Evolutionary conservation across 2,888 invertebrate genomes (phyloP).

Genomic region (Tenthredo amoena): DNA sequence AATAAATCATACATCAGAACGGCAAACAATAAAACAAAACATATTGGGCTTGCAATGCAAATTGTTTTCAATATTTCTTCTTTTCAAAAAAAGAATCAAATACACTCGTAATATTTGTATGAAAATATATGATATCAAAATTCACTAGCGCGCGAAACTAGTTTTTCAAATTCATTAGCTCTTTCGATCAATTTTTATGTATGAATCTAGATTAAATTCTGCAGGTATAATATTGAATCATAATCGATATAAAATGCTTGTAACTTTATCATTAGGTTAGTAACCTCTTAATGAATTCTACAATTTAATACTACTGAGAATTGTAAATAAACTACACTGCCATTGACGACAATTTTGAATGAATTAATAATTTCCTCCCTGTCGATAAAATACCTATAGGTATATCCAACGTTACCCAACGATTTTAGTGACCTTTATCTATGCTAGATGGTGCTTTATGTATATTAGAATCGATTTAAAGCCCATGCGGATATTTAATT

Average conservation of each 20-base stretch:
- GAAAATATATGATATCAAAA: neutral
- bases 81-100: neutral
- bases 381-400: conserved; percentile 25
- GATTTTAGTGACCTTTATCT: neutral
- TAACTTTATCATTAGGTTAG: neutral
- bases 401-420: neutral
- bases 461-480: neutral
- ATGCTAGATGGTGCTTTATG: neutral
- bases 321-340: neutral
- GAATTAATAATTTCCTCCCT: neutral
- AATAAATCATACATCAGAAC: conserved; percentile 33
- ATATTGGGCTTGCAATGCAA: neutral
- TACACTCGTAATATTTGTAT: neutral
- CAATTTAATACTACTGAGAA: neutral
- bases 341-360: neutral
- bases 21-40: conserved; percentile 41
- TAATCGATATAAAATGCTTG: neutral
- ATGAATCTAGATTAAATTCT: neutral
- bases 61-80: conserved; percentile 20
- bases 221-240: neutral
- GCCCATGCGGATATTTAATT: neutral
- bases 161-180: neutral
- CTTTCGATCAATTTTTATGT: neutral
- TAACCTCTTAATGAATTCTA: neutral
- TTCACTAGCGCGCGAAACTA: neutral